These are phyloP conservation scores for Euplexia lucipara DNA, from an alignment of 2,888 invertebrate species.

Conservation along the genomic window DNA sequence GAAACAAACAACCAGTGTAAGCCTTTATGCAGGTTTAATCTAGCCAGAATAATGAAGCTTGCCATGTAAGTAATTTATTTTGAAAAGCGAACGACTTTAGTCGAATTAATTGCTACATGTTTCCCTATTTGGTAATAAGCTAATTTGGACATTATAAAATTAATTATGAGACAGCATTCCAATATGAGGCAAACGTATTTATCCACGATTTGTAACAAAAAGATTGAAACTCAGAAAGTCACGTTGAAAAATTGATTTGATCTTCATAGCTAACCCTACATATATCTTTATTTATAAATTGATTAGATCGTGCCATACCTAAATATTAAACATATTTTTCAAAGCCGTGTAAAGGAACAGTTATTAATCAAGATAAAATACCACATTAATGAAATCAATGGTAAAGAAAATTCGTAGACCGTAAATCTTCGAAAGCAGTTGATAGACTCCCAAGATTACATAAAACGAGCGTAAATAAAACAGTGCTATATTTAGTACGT, in stretches of 20 bases:
- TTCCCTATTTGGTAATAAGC: conserved; percentile 50
- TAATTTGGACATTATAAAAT: conserved; percentile 44
- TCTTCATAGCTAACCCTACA: conserved; percentile 10
- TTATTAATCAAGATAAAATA: conserved; percentile 1
- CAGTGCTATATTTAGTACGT: background rate
- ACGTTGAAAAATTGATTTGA: conserved; percentile 26
- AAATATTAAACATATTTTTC: conserved; percentile 9
- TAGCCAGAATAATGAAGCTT: conserved; percentile 48
- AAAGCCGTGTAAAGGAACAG: background rate
- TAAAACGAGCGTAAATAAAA: conserved; percentile 4
- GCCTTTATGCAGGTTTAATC: conserved; percentile 33
- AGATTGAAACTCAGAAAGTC: background rate
- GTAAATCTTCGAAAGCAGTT: conserved; percentile 5
- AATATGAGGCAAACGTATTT: conserved; percentile 29
- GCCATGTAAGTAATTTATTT: conserved; percentile 61
- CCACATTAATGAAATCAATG: background rate
- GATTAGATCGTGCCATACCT: background rate
- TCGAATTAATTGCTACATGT: conserved; percentile 56
- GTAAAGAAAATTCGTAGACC: conserved; percentile 3
- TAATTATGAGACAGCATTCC: conserved; percentile 54
- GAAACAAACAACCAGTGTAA: conserved; percentile 16
- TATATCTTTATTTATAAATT: conserved; percentile 5
- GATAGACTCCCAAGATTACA: background rate
- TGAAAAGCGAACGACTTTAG: conserved; percentile 44
- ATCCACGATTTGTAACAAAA: conserved; percentile 35